Evolutionary conservation across 2,113 vertebrate genomes (phyloP).

Genomic region (Barbus barbus): DNA sequence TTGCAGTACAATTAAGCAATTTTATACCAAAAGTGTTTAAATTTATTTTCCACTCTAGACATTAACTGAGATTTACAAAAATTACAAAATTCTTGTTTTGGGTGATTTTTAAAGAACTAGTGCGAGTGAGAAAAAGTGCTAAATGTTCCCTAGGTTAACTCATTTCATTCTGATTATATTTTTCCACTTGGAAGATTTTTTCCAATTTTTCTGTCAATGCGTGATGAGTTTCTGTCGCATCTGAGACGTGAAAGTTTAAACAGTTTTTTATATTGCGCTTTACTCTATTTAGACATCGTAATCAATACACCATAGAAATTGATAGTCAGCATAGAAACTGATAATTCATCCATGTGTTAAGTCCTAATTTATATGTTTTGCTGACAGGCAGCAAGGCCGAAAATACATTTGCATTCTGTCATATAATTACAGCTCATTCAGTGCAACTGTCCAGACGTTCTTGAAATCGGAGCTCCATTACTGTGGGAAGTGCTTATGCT

Average conservation of each 20-base stretch:
- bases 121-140: not conserved
- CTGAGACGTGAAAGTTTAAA: not conserved
- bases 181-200: no score
- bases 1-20: not conserved
- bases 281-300: not conserved
- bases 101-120: not conserved
- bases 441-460: not conserved
- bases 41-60: not conserved
- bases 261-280: not conserved
- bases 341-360: not conserved
- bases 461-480: conserved; percentile 21
- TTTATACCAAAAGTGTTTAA: not conserved
- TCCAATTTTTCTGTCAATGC: not conserved
- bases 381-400: not conserved
- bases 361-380: conserved; percentile 5
- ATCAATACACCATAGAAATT: conserved; percentile 4
- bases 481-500: not conserved
- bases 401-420: conserved; percentile 10
- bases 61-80: not conserved
- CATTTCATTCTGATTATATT: not conserved
- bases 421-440: conserved; percentile 25
- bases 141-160: not conserved
- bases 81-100: not conserved
- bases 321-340: no score
- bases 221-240: not conserved